Base-by-base conservation (phyloP, 2,113 vertebrate genomes). In the rat (Rattus norvegicus) region DNA sequence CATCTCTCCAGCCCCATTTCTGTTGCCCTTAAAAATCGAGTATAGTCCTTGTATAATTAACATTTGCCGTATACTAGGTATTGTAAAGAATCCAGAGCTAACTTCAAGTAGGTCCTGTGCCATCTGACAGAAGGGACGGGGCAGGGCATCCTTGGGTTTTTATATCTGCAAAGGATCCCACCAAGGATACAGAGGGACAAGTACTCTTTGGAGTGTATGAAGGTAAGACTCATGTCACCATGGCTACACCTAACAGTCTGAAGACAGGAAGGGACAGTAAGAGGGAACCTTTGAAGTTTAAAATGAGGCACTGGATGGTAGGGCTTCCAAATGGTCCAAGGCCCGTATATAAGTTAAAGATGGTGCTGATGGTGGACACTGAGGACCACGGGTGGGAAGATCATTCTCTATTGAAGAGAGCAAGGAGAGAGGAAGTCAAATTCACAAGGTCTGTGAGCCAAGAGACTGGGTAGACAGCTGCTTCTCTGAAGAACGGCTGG, bases 401-500 rank as follows among this genome's bases (percentile, higher is more conserved):
- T 52, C 59, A 69, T 83, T 83, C 77, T 92, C 54, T 76, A 19
- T 91, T 72, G 56, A 79, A 85, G 85, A 88, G 79, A 95, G 96
- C 95, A 87, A 0, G 5, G 77, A 84, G 87, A 79, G 83, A 83
- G 88, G 89, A 91, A 95, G 95, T 91, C 91, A 79, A 47, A 49
- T 92, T 95, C 84, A 77, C 33, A 59, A 86, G 30, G 33, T 5
- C 0, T 1, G 0, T 59, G 36, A n/a, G 96, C 97, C 96, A 83
- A 84, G 49, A 91, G 95, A 77, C 83, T 20, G 17, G 63, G 87
- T 88, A 95, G 93, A 93, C 95, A 33, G 95, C 1, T 30, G 69
- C 95, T 95, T 72, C 94, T 91, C 39, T 1, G 7, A 86, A 75
- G 93, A 72, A 88, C 39, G 61, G 65, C 93, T 67, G 89, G 61